Conservation (phyloP, 1,140 invertebrate genomes). For the Agrilus planipennis region DNA sequence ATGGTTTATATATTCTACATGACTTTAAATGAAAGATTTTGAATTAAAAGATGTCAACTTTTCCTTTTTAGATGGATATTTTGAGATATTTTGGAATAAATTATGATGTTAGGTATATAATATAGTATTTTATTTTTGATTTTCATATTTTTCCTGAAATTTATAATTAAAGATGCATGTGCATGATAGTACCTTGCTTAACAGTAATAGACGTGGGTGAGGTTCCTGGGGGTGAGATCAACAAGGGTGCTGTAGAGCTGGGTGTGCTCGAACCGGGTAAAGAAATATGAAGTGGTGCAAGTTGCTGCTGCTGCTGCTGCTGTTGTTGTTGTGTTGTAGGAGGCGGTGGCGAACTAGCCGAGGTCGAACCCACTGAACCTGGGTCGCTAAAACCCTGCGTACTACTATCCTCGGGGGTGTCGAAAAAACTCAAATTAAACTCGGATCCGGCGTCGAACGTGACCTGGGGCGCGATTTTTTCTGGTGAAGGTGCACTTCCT, state of each 20-base stretch:
- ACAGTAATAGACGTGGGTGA: conserved; percentile 19
- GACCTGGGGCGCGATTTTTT: conserved; percentile 52
- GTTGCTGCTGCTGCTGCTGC: conserved; percentile 14
- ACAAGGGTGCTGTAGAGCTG: conserved; percentile 14
- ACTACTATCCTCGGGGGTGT: conserved; percentile 51
- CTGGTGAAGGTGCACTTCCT: conserved; percentile 43
- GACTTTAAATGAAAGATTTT: too few relatives aligned
- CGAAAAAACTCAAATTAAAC: conserved; percentile 69
- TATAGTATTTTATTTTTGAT: too few relatives aligned
- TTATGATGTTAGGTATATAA: too few relatives aligned
- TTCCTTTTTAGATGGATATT: too few relatives aligned
- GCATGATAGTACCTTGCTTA: conserved; percentile 31
- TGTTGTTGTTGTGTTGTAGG: too few relatives aligned
- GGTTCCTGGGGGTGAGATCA: conserved; percentile 19
- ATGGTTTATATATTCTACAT: too few relatives aligned
- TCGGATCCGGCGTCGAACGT: conserved; percentile 61
- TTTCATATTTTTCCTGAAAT: too few relatives aligned
- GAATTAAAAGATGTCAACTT: too few relatives aligned
- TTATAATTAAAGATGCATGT: conserved; percentile 4
- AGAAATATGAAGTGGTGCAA: conserved; percentile 30
- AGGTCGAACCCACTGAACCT: conserved; percentile 49
- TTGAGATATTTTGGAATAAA: too few relatives aligned
- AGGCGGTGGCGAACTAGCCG: conserved; percentile 42
- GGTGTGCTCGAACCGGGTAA: conserved; percentile 16
- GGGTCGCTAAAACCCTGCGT: conserved; percentile 55